Conservation (phyloP, 2,888 invertebrate species). For the Brenthis daphne region DNA sequence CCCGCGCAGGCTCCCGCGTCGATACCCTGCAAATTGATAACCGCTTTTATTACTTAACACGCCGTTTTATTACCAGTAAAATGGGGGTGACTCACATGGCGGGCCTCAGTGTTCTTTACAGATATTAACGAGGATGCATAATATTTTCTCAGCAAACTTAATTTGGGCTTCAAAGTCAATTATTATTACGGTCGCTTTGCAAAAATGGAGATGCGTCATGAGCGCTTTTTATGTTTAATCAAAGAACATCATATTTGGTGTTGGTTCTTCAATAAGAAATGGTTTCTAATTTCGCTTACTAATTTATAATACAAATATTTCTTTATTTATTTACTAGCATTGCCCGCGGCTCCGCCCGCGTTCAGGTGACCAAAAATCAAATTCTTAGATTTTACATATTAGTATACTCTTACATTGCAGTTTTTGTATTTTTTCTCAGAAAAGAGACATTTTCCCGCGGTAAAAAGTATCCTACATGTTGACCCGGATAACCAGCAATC, state of each 20-base stretch:
- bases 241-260: constrained; percentile 5
- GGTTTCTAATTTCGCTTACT: not conserved
- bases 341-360: too few relatives aligned
- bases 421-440: too few relatives aligned
- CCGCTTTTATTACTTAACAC: constrained; percentile 50
- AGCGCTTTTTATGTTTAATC: not conserved
- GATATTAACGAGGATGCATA: constrained; percentile 23
- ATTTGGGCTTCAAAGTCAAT: constrained; percentile 20
- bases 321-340: not conserved
- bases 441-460: too few relatives aligned
- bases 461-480: too few relatives aligned
- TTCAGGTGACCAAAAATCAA: too few relatives aligned
- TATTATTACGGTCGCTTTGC: constrained; percentile 6
- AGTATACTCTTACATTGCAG: too few relatives aligned
- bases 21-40: constrained; percentile 52
- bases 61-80: constrained; percentile 40
- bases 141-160: constrained; percentile 12
- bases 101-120: constrained; percentile 19
- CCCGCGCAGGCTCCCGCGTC: constrained; percentile 49
- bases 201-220: constrained; percentile 11
- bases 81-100: constrained; percentile 25
- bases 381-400: too few relatives aligned
- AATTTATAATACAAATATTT: not conserved
- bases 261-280: not conserved
- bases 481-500: too few relatives aligned